Evolutionary conservation across 2,797 vertebrate genomes (phyloP), one percentile per base, ranked within the genome.

Genomic region (Syngnathus rostellatus): DNA sequence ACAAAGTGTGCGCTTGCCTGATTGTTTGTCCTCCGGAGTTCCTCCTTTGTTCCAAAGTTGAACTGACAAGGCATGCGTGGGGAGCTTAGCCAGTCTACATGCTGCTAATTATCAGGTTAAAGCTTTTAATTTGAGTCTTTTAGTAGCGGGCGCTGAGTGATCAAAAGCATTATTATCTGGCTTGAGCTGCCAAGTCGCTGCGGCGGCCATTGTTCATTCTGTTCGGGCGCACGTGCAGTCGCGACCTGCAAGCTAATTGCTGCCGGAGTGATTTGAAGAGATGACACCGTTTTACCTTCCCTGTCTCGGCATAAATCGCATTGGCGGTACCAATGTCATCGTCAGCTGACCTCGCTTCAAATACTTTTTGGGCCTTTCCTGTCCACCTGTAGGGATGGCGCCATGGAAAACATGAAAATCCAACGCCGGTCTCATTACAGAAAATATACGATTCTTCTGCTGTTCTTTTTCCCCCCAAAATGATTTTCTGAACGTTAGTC

Each of bases 1-100:
- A 77, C 72, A 69, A 71, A 76, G 75, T 69, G 63, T 70, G 63
- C 21, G 1, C 43, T 72, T 45, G 41, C 39, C 21, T 46, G 60
- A 64, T 40, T 62, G 60, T 62, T 62, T 62, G 60, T 62, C 41
- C 60, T 45, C 21, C 14, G 41, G 40, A 46, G 25, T 25, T 45
- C 40, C 41, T 25, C 60, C 41, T 62, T 62, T 62, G 60, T 62
- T 62, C 60, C 41, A 43, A 25, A 62, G 60, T 62, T 45, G 40
- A 45, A 46, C 48, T 66, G 54, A 31, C 40, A 66, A 62, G 21
- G 40, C 21, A 25, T 45, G 39, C 14, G 60, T 23, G 60, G 40
- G 40, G 60, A 43, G 60, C 60, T 62, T 62, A 62, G 41, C 39
- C 21, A 21, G 60, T 19, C 10, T 62, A 14, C 41, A 62, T 62